Percentiles rank a stretch among this genome's conserved stretches.
phyloP scores from a whole-genome alignment of 1,140 invertebrate species.

The Phenacoccus solenopsis region DNA sequence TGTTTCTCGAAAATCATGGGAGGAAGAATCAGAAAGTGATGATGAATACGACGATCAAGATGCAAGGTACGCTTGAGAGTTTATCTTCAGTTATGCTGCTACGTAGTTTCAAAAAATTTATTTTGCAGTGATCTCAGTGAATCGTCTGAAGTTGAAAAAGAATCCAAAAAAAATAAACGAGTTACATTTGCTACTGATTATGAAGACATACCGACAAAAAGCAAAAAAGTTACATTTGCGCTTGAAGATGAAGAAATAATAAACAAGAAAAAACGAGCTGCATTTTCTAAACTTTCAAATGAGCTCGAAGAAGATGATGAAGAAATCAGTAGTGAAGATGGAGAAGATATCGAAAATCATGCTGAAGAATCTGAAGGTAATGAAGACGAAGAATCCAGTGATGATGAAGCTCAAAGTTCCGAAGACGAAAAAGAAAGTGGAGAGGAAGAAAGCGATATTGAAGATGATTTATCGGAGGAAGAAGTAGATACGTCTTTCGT shows the following conservation, averaged over 20 bases:
- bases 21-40: not conserved
- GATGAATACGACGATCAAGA: not conserved
- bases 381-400: not conserved
- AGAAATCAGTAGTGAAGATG: not conserved
- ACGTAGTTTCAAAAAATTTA: not conserved
- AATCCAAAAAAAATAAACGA: not conserved
- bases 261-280: not conserved
- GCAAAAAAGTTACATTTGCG: not conserved
- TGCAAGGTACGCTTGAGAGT: not conserved
- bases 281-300: not conserved
- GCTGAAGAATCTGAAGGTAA: not conserved
- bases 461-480: slow-evolving; percentile 24
- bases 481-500: slow-evolving; percentile 14
- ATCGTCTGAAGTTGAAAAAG: not conserved
- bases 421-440: slow-evolving; percentile 21
- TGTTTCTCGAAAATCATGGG: not conserved
- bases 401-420: slow-evolving; percentile 21
- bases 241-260: not conserved
- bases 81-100: not conserved
- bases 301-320: not conserved
- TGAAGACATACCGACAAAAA: no score
- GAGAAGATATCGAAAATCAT: not conserved
- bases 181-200: not conserved
- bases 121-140: not conserved
- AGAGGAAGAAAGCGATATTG: slow-evolving; percentile 22